Evolutionary conservation across 1,140 invertebrate genomes (phyloP), one percentile per base, ranked within the genome.

Genomic region (Scaptomyza pallida): DNA sequence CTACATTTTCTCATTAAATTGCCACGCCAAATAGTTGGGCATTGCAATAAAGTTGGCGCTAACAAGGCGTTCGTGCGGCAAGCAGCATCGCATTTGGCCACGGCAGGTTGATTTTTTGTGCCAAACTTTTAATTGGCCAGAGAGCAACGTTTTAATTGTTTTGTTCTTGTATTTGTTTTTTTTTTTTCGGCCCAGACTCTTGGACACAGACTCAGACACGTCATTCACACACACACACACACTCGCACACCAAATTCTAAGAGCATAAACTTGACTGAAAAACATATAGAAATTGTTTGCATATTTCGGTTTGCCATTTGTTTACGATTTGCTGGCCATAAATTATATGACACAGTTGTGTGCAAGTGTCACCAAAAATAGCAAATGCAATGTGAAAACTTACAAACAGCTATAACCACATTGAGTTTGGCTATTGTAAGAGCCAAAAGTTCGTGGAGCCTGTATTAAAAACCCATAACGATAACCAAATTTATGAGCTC

Each of bases 1-100:
- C 81, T 86, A 86, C 65, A 86, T 86, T 88, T 78, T 88, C 81
- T 86, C 82, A 88, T 86, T 86, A 86, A 86, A 86, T 88, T 88
- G 81, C 57, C 61, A 85, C 75, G 82, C 73, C 62, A 74, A 81
- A 85, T 77, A 81, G 57, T 78, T 68, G 68, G 68, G 77, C 55
- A 62, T 75, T 86, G 81, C 54, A 75, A 65, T 75, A 86, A 86
- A 86, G 73, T 86, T 86, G 64, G n/a, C 73, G 74, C 82, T 86
- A 86, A 86, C 81, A 81, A 86, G 82, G 77, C 82, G 70, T 60
- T 67, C 70, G 73, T 78, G 74, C 75, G 77, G 73, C 64, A 71
- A 77, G 33, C 79, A 54, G 68, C 79, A 72, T 86, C 61, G 59
- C 65, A 70, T 70, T 85, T 80, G 75, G 62, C 63, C 63, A 74